Percentiles rank a stretch among this genome's conserved stretches.
phyloP scores from a whole-genome alignment of 2,888 invertebrate species.

The Oligia latruncula region DNA sequence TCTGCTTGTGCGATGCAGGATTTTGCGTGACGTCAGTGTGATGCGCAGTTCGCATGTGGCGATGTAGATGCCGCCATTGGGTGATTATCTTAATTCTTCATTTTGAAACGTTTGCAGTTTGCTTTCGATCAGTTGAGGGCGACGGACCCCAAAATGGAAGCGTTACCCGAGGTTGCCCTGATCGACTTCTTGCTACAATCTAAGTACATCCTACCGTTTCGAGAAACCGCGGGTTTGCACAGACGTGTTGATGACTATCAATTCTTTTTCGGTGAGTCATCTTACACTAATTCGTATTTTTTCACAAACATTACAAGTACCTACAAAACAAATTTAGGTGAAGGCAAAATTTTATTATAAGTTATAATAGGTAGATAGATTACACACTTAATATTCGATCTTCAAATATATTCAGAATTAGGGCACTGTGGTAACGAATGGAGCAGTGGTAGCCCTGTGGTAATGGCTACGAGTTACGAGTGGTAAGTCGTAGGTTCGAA shows the following conservation, averaged over 20 bases:
- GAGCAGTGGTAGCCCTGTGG: too few species aligned
- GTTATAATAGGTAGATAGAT: too few species aligned
- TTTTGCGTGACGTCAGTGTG: not conserved
- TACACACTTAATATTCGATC: too few species aligned
- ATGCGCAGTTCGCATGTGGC: not conserved
- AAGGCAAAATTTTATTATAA: too few species aligned
- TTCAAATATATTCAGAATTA: too few species aligned
- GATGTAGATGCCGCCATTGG: not conserved
- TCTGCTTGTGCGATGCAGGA: not conserved
- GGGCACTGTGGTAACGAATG: too few species aligned
- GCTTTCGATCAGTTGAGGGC: conserved; percentile 82
- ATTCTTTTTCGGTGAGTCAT: conserved; percentile 83
- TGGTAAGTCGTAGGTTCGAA: too few species aligned
- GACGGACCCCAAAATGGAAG: conserved; percentile 83
- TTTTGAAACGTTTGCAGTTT: conserved; percentile 71
- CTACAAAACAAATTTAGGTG: not conserved
- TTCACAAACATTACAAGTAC: not conserved
- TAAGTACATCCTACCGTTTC: conserved; percentile 79
- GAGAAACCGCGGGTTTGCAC: conserved; percentile 76
- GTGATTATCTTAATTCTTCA: conserved; percentile 8
- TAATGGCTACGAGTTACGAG: too few species aligned
- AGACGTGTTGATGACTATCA: conserved; percentile 83
- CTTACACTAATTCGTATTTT: not conserved
- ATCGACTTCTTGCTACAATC: conserved; percentile 86
- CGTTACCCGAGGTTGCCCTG: conserved; percentile 86